Evolutionary conservation across 1,140 invertebrate genomes (phyloP), one percentile per base, ranked within the genome.

Genomic region (Coptotermes formosanus): DNA sequence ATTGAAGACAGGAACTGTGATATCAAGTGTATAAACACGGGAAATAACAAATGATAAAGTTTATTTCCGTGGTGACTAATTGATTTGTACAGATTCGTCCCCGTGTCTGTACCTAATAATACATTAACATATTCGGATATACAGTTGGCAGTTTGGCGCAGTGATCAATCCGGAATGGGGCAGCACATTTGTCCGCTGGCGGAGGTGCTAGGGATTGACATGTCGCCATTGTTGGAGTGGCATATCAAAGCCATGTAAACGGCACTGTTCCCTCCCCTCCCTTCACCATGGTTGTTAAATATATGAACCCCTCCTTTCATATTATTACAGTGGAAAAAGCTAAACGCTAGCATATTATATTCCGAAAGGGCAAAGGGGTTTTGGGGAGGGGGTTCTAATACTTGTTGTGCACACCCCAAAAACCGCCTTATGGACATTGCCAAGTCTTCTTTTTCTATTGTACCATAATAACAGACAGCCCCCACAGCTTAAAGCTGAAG

Each of bases 211-310:
- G 48, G 44, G 84, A 85, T 85, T 85, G 84, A 85, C 84, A 38
- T 85, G 84, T 21, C 25, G 7, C 38, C 84, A 59, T 85, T 85
- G 84, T 85, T 43, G 25, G 3, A 30, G 19, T 43, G n/a, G 48
- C 48, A 23, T 85, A 85, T 85, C 84, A 59, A 85, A 85, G 84
- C 84, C 44, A 52, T 55, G 84, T 85, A 85, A 85, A 85, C 84
- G 84, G 84, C 84, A 45, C 30, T 45, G 3, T 38, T 48, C 43
- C 7, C 14, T 21, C 52, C 52, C 52, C 52, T 21, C 19, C 23
- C 32, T 19, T 16, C 14, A 4, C 52, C 14, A 19, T 21, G 4
- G 52, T 55, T 55, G 16, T 55, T 55, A 55, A 12, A 55, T 21
- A 55, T 55, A 55, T 55, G 52, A 21, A 55, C 52, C 52, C 52